Base-by-base conservation (phyloP, 2,888 invertebrate genomes). In the Metellina segmentata region DNA sequence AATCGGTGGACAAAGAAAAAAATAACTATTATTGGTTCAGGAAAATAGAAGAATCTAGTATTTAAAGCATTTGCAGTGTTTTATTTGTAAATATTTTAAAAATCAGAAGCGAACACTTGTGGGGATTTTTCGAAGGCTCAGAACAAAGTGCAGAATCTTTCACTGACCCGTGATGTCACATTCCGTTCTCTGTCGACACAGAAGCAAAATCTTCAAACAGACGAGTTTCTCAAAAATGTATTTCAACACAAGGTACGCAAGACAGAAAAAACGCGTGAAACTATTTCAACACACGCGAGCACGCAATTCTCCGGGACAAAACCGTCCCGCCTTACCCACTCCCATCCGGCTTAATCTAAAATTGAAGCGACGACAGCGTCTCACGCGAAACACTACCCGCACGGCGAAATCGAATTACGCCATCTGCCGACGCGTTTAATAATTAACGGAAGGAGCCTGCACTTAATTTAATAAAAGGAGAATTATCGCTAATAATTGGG, bases 401-500 rank as follows among this genome's bases (percentile, higher is more conserved):
- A 20, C 69, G 48, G 34, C 4, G 16, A 70, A 90, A 90, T 90
- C 83, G 72, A 85, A 90, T 83, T 83, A 90, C 89, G 85, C 89
- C 78, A 90, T 83, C 89, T 90, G 83, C 71, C 71, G 78, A 70
- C 72, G 72, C 78, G 53, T 85, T 83, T 85, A 78, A 79, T 90
- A 90, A 90, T 85, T 90, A 90, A 85, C 85, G 89, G 19, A 83
- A 72, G 72, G 71, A 61, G 72, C 53, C 34, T 49, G 78, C 78
- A 72, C 53, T 78, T 90, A 90, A 85, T 90, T 90, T 79, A 90
- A 90, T 90, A 78, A 85, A 79, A 79, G 77, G 83, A 72, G 79
- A 85, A 90, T 72, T 83, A 90, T 85, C 77, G 89, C 78, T 85
- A 90, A 83, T 85, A 83, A 85, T 85, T 85, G 89, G 83, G 83